These are phyloP conservation scores for Sciurus vulgaris DNA, from an alignment of 2,797 vertebrate species.

Conservation along the genomic window DNA sequence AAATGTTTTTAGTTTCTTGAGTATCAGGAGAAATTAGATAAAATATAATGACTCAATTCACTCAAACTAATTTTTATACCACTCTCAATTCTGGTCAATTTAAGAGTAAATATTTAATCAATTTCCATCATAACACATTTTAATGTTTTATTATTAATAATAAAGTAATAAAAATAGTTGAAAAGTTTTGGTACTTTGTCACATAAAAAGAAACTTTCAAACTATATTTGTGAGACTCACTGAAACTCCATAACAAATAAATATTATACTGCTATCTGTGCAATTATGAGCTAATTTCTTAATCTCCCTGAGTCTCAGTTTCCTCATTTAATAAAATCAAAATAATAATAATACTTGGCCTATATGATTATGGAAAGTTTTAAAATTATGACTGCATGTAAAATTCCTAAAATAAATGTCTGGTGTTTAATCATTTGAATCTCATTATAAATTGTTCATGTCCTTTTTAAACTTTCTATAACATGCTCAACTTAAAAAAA, in stretches of 20 bases:
- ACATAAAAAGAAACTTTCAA: constrained; percentile 50
- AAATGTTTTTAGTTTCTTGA: constrained; percentile 47
- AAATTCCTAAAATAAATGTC: constrained; percentile 21
- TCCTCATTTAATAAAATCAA: constrained; percentile 29
- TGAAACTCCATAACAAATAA: constrained; percentile 49
- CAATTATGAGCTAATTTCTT: constrained; percentile 18
- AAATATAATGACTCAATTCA: constrained; percentile 10
- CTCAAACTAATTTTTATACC: constrained; percentile 22
- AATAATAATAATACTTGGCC: constrained; percentile 19
- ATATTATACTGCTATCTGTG: background rate
- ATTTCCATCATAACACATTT: constrained; percentile 16
- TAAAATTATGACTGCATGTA: constrained; percentile 3
- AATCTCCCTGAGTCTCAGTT: background rate
- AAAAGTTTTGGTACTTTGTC: background rate
- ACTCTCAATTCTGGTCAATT: background rate
- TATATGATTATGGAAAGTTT: background rate
- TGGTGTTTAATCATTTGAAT: constrained; percentile 1
- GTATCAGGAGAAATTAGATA: constrained; percentile 24
- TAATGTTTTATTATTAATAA: constrained; percentile 12
- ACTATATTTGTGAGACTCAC: constrained; percentile 7
- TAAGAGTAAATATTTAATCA: constrained; percentile 18
- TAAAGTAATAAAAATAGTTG: background rate
- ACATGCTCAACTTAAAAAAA: background rate
- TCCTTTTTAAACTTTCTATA: background rate
- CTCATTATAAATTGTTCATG: constrained; percentile 23